Conservation (phyloP, 2,113 vertebrate genomes). For the Leiothrix lutea region DNA sequence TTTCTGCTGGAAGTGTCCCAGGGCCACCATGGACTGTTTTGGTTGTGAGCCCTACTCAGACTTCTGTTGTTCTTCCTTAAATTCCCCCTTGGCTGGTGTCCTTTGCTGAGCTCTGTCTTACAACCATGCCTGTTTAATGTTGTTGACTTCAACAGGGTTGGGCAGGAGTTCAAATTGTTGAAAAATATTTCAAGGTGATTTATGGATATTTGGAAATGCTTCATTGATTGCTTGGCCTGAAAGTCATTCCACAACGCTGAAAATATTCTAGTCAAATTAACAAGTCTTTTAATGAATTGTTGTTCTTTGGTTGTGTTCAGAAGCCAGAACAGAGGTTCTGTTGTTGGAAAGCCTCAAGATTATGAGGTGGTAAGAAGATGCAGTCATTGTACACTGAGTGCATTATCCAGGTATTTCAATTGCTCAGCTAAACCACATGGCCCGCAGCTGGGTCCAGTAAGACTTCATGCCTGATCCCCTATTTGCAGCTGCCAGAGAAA, state of each 20-base stretch:
- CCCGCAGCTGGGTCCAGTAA: neutral
- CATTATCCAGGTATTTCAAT: slow-evolving; percentile 14
- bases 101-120: neutral
- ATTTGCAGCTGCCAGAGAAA: slow-evolving; percentile 14
- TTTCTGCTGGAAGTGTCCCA: neutral
- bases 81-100: neutral
- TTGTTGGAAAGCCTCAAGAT: slow-evolving; percentile 18
- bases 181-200: slow-evolving; percentile 2
- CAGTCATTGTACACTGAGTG: neutral
- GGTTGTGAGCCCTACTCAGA: neutral
- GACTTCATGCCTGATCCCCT: neutral
- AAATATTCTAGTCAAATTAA: neutral
- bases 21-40: fast-evolving
- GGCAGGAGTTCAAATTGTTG: neutral
- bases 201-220: neutral
- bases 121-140: neutral
- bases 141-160: neutral
- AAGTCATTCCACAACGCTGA: neutral
- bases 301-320: neutral
- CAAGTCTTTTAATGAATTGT: slow-evolving; percentile 5
- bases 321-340: neutral
- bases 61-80: neutral
- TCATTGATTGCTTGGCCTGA: neutral
- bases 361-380: neutral
- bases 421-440: neutral